Percentiles rank a stretch among this genome's conserved stretches.
Evolutionary conservation across 2,113 vertebrate genomes (phyloP).

Genomic region (Datnioides undecimradiatus): DNA sequence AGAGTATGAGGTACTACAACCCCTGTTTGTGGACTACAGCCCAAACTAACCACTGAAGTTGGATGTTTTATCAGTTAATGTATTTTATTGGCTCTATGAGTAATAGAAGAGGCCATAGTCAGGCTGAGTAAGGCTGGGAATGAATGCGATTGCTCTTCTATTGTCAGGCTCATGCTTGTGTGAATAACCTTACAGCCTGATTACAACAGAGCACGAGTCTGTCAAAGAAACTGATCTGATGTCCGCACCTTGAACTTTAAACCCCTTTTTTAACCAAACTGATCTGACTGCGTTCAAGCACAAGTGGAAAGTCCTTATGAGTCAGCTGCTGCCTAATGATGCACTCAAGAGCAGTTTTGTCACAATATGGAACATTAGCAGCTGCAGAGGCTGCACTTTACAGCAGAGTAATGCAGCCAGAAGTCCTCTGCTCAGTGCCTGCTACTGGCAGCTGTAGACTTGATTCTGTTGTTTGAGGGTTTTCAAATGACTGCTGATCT

Average conservation of each 20-base stretch:
- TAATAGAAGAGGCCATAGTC: not conserved
- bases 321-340: not conserved
- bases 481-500: not conserved
- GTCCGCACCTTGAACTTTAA: not conserved
- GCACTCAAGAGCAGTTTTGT: not conserved
- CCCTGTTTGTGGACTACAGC: not conserved
- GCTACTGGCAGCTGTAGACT: not conserved
- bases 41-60: not conserved
- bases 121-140: not conserved
- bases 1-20: conserved; percentile 84
- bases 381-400: not conserved
- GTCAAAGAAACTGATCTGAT: not conserved
- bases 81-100: not conserved
- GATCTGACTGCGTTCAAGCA: not conserved
- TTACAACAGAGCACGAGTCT: not conserved
- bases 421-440: not conserved
- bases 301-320: not conserved
- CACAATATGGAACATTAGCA: not conserved
- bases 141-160: not conserved
- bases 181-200: not conserved
- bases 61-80: not conserved
- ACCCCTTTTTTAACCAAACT: not conserved
- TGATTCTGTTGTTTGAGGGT: not conserved
- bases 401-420: not conserved
- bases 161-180: not conserved